These are phyloP conservation scores for Parazoanthus swiftii DNA, from an alignment of 92 coral and sea anemone species.

Conservation along the genomic window DNA sequence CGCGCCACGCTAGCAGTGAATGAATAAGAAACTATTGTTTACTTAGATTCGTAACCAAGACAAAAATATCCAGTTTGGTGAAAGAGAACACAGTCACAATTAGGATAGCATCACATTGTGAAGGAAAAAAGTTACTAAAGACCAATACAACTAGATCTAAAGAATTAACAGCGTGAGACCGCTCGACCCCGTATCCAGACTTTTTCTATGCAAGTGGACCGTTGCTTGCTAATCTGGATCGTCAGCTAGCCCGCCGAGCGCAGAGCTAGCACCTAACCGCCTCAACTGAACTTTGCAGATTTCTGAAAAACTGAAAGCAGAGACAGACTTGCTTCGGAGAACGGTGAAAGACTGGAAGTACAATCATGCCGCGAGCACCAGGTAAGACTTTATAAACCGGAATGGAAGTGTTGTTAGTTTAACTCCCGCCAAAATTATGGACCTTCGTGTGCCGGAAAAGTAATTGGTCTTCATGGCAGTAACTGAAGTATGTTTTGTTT, in stretches of 20 bases:
- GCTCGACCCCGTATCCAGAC: background rate
- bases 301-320: background rate
- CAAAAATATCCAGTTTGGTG: conserved; percentile 35
- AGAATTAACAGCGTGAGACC: background rate
- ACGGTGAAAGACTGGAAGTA: conserved; percentile 16
- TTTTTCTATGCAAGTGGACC: conserved; percentile 1
- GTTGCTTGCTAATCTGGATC: background rate
- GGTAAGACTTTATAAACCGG: conserved; percentile 32
- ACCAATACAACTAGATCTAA: background rate
- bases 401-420: too few relatives aligned
- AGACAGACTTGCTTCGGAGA: background rate
- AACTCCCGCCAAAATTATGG: background rate
- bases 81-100: conserved; percentile 12
- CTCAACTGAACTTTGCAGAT: background rate
- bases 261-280: background rate
- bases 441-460: conserved; percentile 22
- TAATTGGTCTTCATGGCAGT: conserved; percentile 52
- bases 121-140: background rate
- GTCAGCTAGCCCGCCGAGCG: background rate
- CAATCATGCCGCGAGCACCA: conserved; percentile 64
- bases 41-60: conserved; percentile 59
- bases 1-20: conserved; percentile 79
- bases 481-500: conserved; percentile 38
- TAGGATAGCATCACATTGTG: conserved; percentile 49
- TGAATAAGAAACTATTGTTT: conserved; percentile 60